Evolutionary conservation across 2,797 vertebrate species (phyloP).

Genomic region (Octomys mimax): DNA sequence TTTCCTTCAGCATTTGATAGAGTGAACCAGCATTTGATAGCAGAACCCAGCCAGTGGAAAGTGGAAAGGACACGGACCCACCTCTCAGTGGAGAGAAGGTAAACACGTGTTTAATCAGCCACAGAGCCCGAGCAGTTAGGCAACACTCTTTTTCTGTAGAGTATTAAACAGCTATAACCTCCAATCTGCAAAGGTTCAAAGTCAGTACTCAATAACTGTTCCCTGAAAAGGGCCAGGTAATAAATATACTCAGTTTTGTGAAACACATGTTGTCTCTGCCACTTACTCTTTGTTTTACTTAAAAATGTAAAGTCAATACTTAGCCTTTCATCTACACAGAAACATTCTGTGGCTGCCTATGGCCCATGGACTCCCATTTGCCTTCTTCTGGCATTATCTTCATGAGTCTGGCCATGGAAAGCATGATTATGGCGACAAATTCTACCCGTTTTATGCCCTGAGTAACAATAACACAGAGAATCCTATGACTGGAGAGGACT

Average conservation of each 20-base stretch:
- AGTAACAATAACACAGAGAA: neutral
- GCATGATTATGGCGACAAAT: neutral
- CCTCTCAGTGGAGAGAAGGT: neutral
- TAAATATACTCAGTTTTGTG: neutral
- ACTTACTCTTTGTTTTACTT: slow-evolving; percentile 16
- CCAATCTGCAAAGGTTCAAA: neutral
- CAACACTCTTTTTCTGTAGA: neutral
- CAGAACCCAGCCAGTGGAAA: neutral
- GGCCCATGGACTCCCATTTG: neutral
- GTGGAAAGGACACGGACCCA: too few species aligned
- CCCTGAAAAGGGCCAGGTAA: neutral
- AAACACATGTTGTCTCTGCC: neutral
- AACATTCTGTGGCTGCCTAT: neutral
- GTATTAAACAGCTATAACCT: neutral
- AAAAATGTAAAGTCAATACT: neutral
- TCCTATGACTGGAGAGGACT: neutral
- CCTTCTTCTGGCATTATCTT: slow-evolving; percentile 41
- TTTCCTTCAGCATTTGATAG: neutral
- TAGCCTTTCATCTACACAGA: neutral
- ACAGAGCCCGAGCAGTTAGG: neutral
- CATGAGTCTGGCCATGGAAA: neutral
- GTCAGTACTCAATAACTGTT: neutral
- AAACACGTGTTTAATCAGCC: neutral
- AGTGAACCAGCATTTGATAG: neutral
- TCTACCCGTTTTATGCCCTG: neutral